phyloP scores from a whole-genome alignment of 2,797 vertebrate genomes.

The Adrianichthys oophorus region DNA sequence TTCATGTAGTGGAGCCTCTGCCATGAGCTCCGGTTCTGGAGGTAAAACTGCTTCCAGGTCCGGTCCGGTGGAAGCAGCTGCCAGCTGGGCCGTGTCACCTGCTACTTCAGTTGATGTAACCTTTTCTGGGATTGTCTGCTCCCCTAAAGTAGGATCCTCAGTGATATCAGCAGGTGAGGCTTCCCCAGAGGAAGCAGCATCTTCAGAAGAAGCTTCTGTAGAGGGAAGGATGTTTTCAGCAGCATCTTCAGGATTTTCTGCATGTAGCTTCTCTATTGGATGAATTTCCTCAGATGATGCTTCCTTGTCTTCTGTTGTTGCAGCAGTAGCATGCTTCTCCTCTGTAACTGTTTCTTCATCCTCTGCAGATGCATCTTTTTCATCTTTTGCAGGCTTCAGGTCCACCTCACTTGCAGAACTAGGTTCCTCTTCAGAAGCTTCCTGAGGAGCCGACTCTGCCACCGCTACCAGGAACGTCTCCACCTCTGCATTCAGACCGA shows the following conservation, averaged over 20 bases:
- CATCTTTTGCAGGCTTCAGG: conserved; percentile 21
- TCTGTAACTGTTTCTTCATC: conserved; percentile 25
- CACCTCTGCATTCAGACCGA: not conserved
- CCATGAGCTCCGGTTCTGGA: conserved; percentile 22
- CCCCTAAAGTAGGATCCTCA: conserved; percentile 1
- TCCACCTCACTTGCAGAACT: conserved; percentile 9
- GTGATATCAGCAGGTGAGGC: not conserved
- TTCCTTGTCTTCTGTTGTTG: conserved; percentile 3
- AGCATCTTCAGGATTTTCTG: conserved; percentile 11
- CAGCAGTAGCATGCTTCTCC: conserved; percentile 12
- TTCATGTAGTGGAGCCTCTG: conserved; percentile 15
- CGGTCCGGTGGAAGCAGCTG: conserved; percentile 37
- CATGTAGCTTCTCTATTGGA: conserved; percentile 14
- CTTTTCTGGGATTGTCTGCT: conserved; percentile 2
- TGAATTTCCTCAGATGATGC: conserved; percentile 1
- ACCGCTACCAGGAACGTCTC: conserved; percentile 9
- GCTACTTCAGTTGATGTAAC: not conserved
- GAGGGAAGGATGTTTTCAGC: conserved; percentile 4
- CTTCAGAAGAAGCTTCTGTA: not conserved
- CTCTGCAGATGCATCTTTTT: conserved; percentile 19
- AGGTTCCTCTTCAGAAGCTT: conserved; percentile 6
- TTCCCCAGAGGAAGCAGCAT: conserved; percentile 15
- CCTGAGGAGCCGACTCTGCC: conserved; percentile 3
- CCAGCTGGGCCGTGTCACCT: conserved; percentile 27
- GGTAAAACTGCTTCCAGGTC: conserved; percentile 34